Base-by-base conservation (phyloP, 2,797 vertebrate species). In the Odontamblyopus lacepedii region DNA sequence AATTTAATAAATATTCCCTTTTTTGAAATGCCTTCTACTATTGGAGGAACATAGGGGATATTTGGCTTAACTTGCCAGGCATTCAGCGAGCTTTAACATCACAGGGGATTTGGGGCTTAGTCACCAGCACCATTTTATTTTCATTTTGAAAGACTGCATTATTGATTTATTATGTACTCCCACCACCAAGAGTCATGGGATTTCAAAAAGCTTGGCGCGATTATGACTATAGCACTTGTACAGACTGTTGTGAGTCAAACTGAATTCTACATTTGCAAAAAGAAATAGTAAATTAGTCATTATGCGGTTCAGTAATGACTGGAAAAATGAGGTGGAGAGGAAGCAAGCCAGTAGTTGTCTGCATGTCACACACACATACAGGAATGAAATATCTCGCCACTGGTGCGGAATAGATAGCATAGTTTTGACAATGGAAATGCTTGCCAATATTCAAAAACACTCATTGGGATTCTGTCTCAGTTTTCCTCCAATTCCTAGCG, bases 121-220 rank as follows among this genome's bases (percentile, higher is more conserved):
- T 84, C 67, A 78, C 75, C 69, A 74, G 72, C 69, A 23, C 64
- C 64, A 78, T 71, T 88, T 82, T 83, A 80, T 88, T 88, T 88
- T 89, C 72, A 77, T 85, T 90, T 85, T 85, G 68, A 84, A 88
- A 88, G 77, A 80, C 75, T 83, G 70, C 30, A 55, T 83, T 88
- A 90, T 90, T 90, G 85, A 89, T 90, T 89, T 84, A 80, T 88
- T 78, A 83, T 83, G 75, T 81, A 78, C 75, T 76, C 41, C 51
- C 51, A 60, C 72, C 51, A 70, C 77, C 38, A 38, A 80, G 75
- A 85, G 75, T 72, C 6, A 6, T 71, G 77, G 74, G 81, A 87
- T 86, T 86, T 79, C 75, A 79, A 82, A 81, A 68, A 60, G 26
- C 70, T 83, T 73, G 73, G 74, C 80, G 0, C 16, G 63, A 76